Conservation (phyloP, 2,797 vertebrate genomes). For the Myotis vivesi region DNA sequence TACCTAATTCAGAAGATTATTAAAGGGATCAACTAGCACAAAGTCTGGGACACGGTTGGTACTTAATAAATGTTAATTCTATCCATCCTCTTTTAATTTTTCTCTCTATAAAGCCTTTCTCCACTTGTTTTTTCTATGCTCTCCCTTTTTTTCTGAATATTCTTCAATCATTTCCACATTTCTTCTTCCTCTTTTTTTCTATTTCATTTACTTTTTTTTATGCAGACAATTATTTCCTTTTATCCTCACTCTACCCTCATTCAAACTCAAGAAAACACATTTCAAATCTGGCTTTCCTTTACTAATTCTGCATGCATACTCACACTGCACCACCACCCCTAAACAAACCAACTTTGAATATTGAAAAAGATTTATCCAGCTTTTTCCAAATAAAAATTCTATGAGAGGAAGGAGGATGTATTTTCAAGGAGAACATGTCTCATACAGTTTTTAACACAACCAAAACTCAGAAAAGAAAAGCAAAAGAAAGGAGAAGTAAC, state of each 20-base stretch:
- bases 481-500: constrained; percentile 9
- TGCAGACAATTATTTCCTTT: background rate
- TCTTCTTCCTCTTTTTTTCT: background rate
- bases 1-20: background rate
- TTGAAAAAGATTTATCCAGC: background rate
- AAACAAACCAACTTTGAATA: background rate
- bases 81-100: background rate
- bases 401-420: background rate
- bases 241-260: background rate
- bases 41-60: background rate
- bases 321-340: background rate
- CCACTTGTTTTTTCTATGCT: background rate
- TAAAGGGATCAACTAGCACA: background rate
- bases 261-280: background rate
- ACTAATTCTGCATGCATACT: background rate
- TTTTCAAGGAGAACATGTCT: background rate
- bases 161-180: background rate
- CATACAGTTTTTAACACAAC: constrained; percentile 25
- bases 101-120: background rate
- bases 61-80: background rate
- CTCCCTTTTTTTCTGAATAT: background rate
- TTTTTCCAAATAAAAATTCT: background rate
- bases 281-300: background rate
- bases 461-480: background rate
- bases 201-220: background rate